Conservation (phyloP, 2,797 vertebrate genomes). For the Triplophysa bombifrons region DNA sequence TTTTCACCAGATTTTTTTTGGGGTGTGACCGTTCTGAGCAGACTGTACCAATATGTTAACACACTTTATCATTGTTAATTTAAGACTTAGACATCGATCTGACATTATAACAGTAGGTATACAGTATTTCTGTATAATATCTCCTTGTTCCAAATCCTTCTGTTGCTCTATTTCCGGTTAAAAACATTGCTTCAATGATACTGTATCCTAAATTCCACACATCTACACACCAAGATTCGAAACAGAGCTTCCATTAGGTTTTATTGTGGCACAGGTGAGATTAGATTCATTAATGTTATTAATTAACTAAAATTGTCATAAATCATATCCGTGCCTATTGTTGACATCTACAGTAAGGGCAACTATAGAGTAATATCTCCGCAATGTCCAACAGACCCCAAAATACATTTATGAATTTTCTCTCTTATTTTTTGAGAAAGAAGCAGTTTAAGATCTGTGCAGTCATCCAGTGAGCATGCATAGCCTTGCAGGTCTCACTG, state of each 20-base stretch:
- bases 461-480: constrained; percentile 46
- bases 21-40: no score
- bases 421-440: neutral
- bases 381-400: neutral
- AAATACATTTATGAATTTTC: neutral
- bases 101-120: no score
- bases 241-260: neutral
- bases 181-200: constrained; percentile 38
- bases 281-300: neutral
- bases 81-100: no score
- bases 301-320: neutral
- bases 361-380: neutral
- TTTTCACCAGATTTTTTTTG: no score
- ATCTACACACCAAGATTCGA: constrained; percentile 30
- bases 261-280: neutral
- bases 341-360: neutral
- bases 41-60: neutral
- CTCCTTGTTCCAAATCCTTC: constrained; percentile 38
- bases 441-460: constrained; percentile 26
- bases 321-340: neutral
- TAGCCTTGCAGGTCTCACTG: constrained; percentile 64
- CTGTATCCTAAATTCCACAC: constrained; percentile 19
- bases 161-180: constrained; percentile 51
- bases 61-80: neutral
- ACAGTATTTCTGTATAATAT: constrained; percentile 28